These are phyloP conservation scores for Anodontia alba DNA, from an alignment of 2,888 invertebrate species.

Conservation along the genomic window DNA sequence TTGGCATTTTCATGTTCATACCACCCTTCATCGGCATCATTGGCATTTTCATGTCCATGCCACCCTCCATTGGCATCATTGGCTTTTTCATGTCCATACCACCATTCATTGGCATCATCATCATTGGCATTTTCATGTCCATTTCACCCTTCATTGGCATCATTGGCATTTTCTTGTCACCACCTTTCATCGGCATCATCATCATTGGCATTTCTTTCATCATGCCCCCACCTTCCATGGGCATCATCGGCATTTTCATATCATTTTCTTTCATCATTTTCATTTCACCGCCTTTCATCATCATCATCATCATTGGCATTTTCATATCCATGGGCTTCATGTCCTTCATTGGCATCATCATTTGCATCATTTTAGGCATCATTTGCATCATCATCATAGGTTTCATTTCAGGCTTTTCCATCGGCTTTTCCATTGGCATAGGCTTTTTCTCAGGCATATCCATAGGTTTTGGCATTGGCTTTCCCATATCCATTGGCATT, in stretches of 20 bases:
- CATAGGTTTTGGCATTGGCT: slow-evolving; percentile 19
- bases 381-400: not conserved
- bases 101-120: slow-evolving; percentile 5
- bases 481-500: slow-evolving; percentile 31
- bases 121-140: slow-evolving; percentile 11
- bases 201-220: not conserved
- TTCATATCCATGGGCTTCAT: not conserved
- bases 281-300: not conserved
- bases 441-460: slow-evolving; percentile 6
- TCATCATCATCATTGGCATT: not conserved
- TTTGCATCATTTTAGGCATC: not conserved
- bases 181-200: slow-evolving; percentile 4
- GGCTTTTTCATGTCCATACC: not conserved
- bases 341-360: slow-evolving; percentile 10
- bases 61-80: not conserved
- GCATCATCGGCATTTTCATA: not conserved
- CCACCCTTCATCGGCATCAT: not conserved
- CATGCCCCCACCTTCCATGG: not conserved
- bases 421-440: not conserved
- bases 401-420: not conserved
- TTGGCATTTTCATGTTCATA: not conserved
- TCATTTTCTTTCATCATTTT: not conserved
- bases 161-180: slow-evolving; percentile 4
- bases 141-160: slow-evolving; percentile 3
- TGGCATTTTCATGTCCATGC: not conserved